Evolutionary conservation across 2,113 vertebrate species (phyloP).

Genomic region (Oncorhynchus nerka): DNA sequence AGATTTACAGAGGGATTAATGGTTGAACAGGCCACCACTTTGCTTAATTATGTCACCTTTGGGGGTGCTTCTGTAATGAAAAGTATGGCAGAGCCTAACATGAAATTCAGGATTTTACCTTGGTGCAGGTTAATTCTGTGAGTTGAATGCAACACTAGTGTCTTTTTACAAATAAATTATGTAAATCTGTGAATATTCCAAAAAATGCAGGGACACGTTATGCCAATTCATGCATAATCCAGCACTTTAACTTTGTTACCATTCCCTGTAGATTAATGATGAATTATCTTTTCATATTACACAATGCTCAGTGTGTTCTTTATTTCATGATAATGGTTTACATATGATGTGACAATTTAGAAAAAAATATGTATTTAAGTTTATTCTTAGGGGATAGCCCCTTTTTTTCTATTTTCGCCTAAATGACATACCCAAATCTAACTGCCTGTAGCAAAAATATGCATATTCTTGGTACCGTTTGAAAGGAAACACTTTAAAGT

Average conservation of each 20-base stretch:
- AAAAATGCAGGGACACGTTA: not conserved
- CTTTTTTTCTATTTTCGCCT: no score
- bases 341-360: no score
- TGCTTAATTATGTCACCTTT: conserved; percentile 31
- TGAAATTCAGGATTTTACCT: not conserved
- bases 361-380: no score
- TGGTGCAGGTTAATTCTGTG: conserved; percentile 5
- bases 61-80: conserved; percentile 8
- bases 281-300: not conserved
- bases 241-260: not conserved
- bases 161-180: not conserved
- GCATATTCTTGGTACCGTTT: no score
- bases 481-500: no score
- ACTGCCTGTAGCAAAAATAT: no score
- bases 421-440: no score
- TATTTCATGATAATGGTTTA: no score
- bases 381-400: no score
- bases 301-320: no score
- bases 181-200: not conserved
- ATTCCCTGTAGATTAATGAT: not conserved
- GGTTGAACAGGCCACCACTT: conserved; percentile 10
- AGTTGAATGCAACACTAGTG: not conserved
- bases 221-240: not conserved
- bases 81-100: conserved; percentile 4
- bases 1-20: conserved; percentile 21